These are phyloP conservation scores for Orchestes rusci DNA, from an alignment of 2,888 invertebrate species.

Conservation along the genomic window DNA sequence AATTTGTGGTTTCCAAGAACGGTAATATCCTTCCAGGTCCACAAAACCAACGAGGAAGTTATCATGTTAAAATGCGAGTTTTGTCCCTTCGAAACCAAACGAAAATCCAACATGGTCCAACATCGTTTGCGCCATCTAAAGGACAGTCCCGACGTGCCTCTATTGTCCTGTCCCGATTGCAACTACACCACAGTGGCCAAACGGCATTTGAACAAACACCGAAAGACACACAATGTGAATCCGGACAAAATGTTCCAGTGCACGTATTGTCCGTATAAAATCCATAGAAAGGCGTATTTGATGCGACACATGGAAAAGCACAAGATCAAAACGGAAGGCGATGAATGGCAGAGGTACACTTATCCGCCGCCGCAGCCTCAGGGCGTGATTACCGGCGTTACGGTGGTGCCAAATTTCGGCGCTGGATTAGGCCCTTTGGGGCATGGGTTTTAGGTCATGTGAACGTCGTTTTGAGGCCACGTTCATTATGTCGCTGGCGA, in stretches of 20 bases:
- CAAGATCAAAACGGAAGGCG: slow-evolving; percentile 16
- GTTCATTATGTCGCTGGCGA: too few species aligned
- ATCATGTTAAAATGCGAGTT: slow-evolving; percentile 21
- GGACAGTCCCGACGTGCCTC: slow-evolving; percentile 20
- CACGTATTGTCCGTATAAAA: slow-evolving; percentile 20
- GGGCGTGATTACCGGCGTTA: slow-evolving; percentile 16
- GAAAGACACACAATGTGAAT: slow-evolving; percentile 21
- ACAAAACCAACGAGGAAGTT: slow-evolving; percentile 21
- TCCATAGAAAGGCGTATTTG: slow-evolving; percentile 20
- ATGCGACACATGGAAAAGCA: slow-evolving; percentile 23
- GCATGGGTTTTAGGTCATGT: background rate
- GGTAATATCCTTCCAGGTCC: too few species aligned
- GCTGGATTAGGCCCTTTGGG: slow-evolving; percentile 11
- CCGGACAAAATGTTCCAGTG: slow-evolving; percentile 24
- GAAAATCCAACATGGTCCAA: slow-evolving; percentile 23
- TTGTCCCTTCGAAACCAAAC: slow-evolving; percentile 19
- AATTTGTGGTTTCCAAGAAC: too few species aligned
- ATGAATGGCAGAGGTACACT: slow-evolving; percentile 21
- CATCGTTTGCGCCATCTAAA: slow-evolving; percentile 20
- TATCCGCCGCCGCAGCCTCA: slow-evolving; percentile 19
- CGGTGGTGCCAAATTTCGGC: slow-evolving; percentile 21
- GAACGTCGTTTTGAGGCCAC: too few species aligned
- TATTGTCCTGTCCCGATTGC: slow-evolving; percentile 22
- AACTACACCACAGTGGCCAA: slow-evolving; percentile 22
- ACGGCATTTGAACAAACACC: slow-evolving; percentile 20